Evolutionary conservation across 1,140 invertebrate genomes (phyloP), one percentile per base, ranked within the genome.

Genomic region (Helicoverpa zea): DNA sequence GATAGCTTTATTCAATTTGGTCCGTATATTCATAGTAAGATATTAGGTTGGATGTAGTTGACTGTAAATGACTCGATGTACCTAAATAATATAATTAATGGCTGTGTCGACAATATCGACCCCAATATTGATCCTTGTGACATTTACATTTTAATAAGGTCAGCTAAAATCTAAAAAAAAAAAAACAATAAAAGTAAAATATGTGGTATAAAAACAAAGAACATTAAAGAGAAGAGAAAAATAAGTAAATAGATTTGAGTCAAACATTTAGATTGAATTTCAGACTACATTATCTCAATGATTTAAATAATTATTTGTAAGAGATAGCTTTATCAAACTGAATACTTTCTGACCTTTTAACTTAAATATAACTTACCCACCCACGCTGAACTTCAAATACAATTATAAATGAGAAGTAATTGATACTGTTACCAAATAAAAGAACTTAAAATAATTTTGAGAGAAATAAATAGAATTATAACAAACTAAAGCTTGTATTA

Each of bases 231-330:
- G 2, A 23, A 23, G 23, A 23, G 23, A 23, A 23, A 23, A 23
- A 23, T 23, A 23, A 23, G 23, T 2, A 23, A 23, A 23, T 23
- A 23, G 23, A 23, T 23, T 59, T 9, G 56, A 43, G 35, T 18
- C 11, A 23, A 74, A 58, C 56, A 56, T 61, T 59, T 3, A 18
- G 35, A 74, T 47, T 74, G 54, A 23, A 35, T 64, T 77, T 63
- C 4, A 43, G 35, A 43, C 35, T 9, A 43, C 35, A 43, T 43
- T 43, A 5, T 43, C 35, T 43, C 35, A 43, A 43, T 43, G 35
- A 9, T 72, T 54, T 2, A n/a, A 35, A 16, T 66, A 66, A 47
- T 66, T 14, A 18, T 5, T 66, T 47, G n/a, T 30, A 30, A 66
- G 63, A 9, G 29, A 43, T 3, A 47, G 63, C n/a, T 66, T 47